phyloP scores from a whole-genome alignment of 2,888 invertebrate species.

The Lasioglossum pauxillum region DNA sequence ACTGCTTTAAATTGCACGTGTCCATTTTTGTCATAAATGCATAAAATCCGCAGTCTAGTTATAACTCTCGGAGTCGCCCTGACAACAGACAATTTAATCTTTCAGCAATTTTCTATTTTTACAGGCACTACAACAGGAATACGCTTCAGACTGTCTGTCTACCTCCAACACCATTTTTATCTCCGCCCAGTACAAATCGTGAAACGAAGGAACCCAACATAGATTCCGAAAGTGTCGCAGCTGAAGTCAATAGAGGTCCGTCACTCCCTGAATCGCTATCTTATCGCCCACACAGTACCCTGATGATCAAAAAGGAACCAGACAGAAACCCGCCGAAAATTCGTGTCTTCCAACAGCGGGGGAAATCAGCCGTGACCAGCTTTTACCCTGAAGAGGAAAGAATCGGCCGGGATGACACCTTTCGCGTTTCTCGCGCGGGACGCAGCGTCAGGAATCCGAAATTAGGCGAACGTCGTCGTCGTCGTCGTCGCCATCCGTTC shows the following conservation, averaged over 20 bases:
- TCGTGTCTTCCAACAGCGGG: neutral
- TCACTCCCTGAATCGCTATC: neutral
- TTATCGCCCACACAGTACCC: neutral
- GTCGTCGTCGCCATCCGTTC: neutral
- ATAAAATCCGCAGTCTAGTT: no score
- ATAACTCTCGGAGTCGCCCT: no score
- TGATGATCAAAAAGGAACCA: neutral
- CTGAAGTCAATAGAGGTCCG: neutral
- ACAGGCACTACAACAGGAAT: no score
- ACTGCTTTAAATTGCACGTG: no score
- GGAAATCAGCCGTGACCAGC: neutral
- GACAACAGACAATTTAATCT: no score
- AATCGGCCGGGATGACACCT: neutral
- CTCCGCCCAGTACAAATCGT: neutral
- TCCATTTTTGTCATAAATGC: no score
- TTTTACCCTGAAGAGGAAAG: neutral
- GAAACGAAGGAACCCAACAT: neutral
- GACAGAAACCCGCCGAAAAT: neutral
- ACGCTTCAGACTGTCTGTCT: no score
- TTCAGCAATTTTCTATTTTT: no score
- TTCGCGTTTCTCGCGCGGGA: neutral
- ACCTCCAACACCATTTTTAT: no score
- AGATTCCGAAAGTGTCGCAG: neutral
- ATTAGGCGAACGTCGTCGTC: constrained; percentile 23
- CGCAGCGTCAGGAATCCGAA: constrained; percentile 30